phyloP scores from a whole-genome alignment of 2,113 vertebrate genomes.

The Cephalopholis sonnerati region DNA sequence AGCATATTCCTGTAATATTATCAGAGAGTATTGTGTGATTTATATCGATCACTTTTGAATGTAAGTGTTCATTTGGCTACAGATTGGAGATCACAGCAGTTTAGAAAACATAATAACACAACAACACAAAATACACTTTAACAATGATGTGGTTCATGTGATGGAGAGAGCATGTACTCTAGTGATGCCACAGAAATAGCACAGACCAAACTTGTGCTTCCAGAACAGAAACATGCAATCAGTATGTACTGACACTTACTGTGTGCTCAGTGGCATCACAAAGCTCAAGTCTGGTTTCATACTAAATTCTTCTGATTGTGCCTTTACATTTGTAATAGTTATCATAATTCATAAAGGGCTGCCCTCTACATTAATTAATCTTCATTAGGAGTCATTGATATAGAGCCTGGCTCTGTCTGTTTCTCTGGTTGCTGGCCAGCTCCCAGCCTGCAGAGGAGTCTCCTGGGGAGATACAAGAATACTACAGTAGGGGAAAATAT shows the following conservation, averaged over 20 bases:
- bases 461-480: constrained; percentile 47
- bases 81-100: neutral
- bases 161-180: neutral
- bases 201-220: neutral
- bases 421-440: constrained; percentile 44
- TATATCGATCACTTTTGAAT: too few species aligned
- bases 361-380: constrained; percentile 53
- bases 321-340: constrained; percentile 54
- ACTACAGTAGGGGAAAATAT: constrained; percentile 48
- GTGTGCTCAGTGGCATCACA: neutral
- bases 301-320: constrained; percentile 9
- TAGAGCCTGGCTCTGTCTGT: constrained; percentile 12
- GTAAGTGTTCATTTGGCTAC: too few species aligned
- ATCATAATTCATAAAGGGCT: constrained; percentile 36
- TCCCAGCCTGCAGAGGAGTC: constrained; percentile 39
- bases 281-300: neutral
- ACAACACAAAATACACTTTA: too few species aligned
- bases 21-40: too few species aligned
- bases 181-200: neutral
- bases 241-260: neutral
- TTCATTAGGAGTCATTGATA: constrained; percentile 58
- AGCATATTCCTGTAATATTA: too few species aligned
- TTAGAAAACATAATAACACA: too few species aligned
- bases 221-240: neutral
- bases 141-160: neutral